These are phyloP conservation scores for Poecilia velifera DNA, from an alignment of 2,797 vertebrate species.

Conservation along the genomic window DNA sequence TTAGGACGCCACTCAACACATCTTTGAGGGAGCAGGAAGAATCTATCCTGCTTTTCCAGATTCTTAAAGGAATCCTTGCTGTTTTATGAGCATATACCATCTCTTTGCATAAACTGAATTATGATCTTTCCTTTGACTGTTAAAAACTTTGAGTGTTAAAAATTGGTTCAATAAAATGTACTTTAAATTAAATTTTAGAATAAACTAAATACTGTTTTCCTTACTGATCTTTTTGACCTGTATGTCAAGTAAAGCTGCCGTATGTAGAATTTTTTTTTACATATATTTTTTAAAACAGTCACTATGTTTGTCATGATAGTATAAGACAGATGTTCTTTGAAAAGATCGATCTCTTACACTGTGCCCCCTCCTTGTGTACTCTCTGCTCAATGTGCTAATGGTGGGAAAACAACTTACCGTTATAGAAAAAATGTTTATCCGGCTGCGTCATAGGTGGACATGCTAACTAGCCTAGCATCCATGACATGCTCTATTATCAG, in stretches of 20 bases:
- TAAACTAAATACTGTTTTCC: not conserved
- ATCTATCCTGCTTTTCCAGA: conserved; percentile 56
- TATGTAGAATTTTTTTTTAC: too few species aligned
- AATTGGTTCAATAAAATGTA: not conserved
- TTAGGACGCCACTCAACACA: conserved; percentile 87
- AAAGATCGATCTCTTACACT: too few species aligned
- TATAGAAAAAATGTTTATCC: too few species aligned
- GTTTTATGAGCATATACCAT: conserved; percentile 6
- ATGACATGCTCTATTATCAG: too few species aligned
- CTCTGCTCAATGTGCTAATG: too few species aligned
- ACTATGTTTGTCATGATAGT: too few species aligned
- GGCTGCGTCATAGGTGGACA: too few species aligned
- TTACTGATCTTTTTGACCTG: not conserved
- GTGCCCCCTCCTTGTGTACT: too few species aligned
- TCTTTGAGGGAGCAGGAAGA: conserved; percentile 73
- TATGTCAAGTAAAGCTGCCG: not conserved
- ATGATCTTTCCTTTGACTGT: not conserved
- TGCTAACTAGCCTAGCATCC: too few species aligned
- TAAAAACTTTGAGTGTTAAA: not conserved
- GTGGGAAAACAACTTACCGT: too few species aligned
- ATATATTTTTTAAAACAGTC: too few species aligned
- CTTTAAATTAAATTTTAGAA: not conserved
- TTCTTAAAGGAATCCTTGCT: conserved; percentile 43
- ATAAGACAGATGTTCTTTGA: too few species aligned
- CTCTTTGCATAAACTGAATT: not conserved